Conservation (phyloP, 2,888 invertebrate genomes). For the Rhingia rostrata region DNA sequence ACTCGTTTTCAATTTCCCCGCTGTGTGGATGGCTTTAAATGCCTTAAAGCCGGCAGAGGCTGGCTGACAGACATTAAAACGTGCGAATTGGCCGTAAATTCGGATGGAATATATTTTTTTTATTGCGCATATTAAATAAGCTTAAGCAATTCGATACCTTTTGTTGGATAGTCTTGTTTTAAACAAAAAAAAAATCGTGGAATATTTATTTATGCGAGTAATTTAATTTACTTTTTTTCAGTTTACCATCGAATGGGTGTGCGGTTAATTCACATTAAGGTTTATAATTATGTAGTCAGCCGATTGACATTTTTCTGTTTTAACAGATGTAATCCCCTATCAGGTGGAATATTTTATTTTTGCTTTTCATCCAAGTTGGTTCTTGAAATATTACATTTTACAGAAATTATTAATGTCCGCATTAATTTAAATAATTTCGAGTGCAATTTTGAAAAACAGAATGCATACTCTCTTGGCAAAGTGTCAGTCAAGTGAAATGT, state of each 20-base stretch:
- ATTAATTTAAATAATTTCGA: slow-evolving; percentile 5
- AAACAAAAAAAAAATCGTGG: slow-evolving; percentile 16
- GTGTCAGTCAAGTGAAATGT: slow-evolving; percentile 56
- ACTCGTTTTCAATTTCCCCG: no score
- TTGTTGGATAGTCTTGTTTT: slow-evolving; percentile 31
- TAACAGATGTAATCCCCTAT: background rate
- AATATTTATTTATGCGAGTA: slow-evolving; percentile 24
- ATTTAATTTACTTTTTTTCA: slow-evolving; percentile 26
- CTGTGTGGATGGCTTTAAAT: background rate
- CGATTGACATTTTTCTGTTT: background rate
- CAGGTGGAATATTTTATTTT: background rate
- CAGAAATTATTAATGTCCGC: slow-evolving; percentile 1
- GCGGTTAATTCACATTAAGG: slow-evolving; percentile 10
- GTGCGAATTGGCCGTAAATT: slow-evolving; percentile 65
- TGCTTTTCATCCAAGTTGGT: background rate
- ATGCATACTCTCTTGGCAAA: slow-evolving; percentile 9
- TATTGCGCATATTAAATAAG: slow-evolving; percentile 56
- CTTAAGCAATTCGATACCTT: slow-evolving; percentile 47
- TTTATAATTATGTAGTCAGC: slow-evolving; percentile 14
- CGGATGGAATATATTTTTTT: slow-evolving; percentile 31
- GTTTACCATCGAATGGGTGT: background rate
- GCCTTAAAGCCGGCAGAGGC: background rate
- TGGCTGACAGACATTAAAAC: slow-evolving; percentile 27
- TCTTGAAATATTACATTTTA: slow-evolving; percentile 28
- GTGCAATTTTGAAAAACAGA: background rate